Percentiles rank a stretch among this genome's conserved stretches.
phyloP scores from a whole-genome alignment of 1,140 invertebrate genomes.

The Lysiphlebus fabarum region DNA sequence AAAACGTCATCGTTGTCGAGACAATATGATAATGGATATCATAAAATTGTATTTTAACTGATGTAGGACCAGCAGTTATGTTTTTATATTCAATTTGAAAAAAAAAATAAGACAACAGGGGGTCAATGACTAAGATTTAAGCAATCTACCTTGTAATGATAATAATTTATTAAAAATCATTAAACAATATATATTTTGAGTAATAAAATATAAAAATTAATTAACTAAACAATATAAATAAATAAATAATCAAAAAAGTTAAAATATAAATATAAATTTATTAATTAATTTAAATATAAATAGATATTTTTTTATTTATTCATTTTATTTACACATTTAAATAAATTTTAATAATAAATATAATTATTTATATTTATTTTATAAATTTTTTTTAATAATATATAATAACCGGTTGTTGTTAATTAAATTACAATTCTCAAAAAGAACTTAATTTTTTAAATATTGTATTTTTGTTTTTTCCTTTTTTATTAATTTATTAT shows the following conservation, averaged over 20 bases:
- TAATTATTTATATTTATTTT: neutral
- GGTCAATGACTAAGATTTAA: neutral
- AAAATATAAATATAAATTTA: too few relatives aligned
- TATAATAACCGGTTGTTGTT: constrained; percentile 41
- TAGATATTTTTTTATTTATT: too few relatives aligned
- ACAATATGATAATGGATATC: constrained; percentile 11
- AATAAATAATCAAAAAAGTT: too few relatives aligned
- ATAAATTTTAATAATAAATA: neutral
- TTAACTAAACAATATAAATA: too few relatives aligned
- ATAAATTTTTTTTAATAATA: neutral
- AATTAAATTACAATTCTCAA: constrained; percentile 52
- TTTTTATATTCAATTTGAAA: constrained; percentile 24
- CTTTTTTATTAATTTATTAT: neutral
- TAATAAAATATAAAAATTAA: constrained; percentile 1
- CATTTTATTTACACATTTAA: constrained; percentile 8
- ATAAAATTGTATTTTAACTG: constrained; percentile 24
- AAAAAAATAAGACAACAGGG: constrained; percentile 14
- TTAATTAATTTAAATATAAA: too few relatives aligned
- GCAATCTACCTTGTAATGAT: too few relatives aligned
- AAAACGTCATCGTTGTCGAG: too few relatives aligned
- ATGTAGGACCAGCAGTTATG: constrained; percentile 13
- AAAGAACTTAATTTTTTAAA: constrained; percentile 6
- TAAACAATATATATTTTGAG: constrained; percentile 5
- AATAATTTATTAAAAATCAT: neutral
- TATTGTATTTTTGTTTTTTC: neutral